These are phyloP conservation scores for Stigmatopora argus DNA, from an alignment of 2,113 vertebrate genomes.

Conservation along the genomic window DNA sequence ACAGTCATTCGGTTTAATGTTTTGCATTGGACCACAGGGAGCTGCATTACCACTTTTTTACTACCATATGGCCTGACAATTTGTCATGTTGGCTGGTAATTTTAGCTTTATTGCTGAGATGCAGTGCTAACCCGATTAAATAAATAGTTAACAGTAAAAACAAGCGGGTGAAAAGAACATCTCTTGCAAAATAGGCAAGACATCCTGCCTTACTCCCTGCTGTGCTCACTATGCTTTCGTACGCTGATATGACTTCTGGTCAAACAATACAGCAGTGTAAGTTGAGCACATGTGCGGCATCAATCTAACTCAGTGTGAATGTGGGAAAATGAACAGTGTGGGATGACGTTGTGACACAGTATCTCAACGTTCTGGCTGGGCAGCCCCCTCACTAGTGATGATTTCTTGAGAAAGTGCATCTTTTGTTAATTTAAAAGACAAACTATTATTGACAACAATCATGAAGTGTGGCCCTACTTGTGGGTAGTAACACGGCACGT, in stretches of 20 bases:
- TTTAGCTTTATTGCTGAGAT: constrained; percentile 1
- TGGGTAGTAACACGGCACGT: neutral
- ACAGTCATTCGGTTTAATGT: constrained; percentile 52
- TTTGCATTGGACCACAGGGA: constrained; percentile 38
- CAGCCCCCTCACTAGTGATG: constrained; percentile 16
- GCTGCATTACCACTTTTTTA: constrained; percentile 49
- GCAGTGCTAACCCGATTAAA: neutral
- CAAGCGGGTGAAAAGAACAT: constrained; percentile 24
- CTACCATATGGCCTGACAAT: constrained; percentile 26
- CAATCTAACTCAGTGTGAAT: constrained; percentile 56
- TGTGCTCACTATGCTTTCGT: constrained; percentile 47
- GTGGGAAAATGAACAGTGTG: constrained; percentile 52
- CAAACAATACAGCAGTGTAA: constrained; percentile 51
- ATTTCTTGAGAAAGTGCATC: neutral
- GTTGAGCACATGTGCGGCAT: constrained; percentile 62
- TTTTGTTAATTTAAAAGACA: constrained; percentile 2
- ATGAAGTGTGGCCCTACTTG: neutral
- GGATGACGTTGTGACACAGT: constrained; percentile 62
- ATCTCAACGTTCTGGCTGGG: constrained; percentile 51
- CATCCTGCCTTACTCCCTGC: constrained; percentile 50
- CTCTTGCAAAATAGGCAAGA: constrained; percentile 45
- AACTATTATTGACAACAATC: constrained; percentile 2
- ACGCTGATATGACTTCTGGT: constrained; percentile 58
- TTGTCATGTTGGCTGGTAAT: constrained; percentile 17
- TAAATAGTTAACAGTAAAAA: neutral